Conservation (phyloP, 2,888 invertebrate genomes). For the Coelogynopora nodosa region DNA sequence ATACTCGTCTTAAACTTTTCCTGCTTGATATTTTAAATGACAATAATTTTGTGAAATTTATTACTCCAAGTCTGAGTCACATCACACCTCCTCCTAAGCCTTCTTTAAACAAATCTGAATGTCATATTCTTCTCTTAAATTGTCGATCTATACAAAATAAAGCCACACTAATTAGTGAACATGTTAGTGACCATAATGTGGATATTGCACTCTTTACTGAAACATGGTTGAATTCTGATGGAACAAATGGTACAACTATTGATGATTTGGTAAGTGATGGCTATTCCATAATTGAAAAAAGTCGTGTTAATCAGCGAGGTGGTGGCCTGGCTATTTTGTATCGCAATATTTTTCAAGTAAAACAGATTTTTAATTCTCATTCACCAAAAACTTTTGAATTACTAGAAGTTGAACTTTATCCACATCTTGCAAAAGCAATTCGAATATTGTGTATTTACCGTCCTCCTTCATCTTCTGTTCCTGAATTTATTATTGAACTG, state of each 20-base stretch:
- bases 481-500: constrained; percentile 11
- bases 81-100: not conserved
- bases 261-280: constrained; percentile 6
- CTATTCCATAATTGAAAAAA: constrained; percentile 19
- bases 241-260: constrained; percentile 19
- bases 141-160: not conserved
- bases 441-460: constrained; percentile 4
- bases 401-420: not conserved
- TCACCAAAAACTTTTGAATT: not conserved
- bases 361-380: not conserved
- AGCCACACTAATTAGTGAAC: constrained; percentile 7
- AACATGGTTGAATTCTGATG: constrained; percentile 18
- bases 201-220: constrained; percentile 3
- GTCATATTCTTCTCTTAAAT: not conserved
- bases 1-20: too few relatives aligned
- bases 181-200: not conserved
- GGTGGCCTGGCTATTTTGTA: not conserved
- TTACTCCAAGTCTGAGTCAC: not conserved
- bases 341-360: not conserved
- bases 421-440: not conserved
- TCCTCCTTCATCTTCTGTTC: not conserved
- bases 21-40: not conserved
- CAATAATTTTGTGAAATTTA: constrained; percentile 22
- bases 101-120: not conserved
- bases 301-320: not conserved